Evolutionary conservation across 1,140 invertebrate genomes (phyloP), one percentile per base, ranked within the genome.

Genomic region (Agrypnia vestita): DNA sequence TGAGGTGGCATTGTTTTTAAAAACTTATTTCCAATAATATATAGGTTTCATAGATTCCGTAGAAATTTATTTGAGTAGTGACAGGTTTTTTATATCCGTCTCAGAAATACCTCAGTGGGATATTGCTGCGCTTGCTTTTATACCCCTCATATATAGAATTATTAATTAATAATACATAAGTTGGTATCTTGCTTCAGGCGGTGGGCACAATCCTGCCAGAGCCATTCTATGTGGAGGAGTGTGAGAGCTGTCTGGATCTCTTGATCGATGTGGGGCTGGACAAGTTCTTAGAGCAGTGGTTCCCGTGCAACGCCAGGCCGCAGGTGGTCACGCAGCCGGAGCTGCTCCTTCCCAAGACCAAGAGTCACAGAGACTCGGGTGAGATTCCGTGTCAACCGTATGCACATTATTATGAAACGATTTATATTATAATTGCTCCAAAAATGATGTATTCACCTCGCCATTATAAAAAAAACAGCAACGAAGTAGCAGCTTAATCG

Each of bases 201-300:
- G 86, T 53, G 1, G 81, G 84, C 85, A 43, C 87, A 86, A 78
- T 80, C 0, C 86, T 88, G 0, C 89, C 89, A 0, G 88, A 88
- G 0, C 88, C 89, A 3, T 90, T 89, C 79, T 90, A 89, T 56
- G 87, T 90, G 0, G 89, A 90, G 83, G 89, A 90, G 72, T 90
- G 89, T 76, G 89, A 90, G 81, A 89, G 88, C 80, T 89, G 88
- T 56, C 49, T 90, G 8, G 88, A 89, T 67, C 62, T 89, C 8
- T 79, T 90, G 4, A 88, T 87, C 53, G 88, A 89, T 25, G 87
- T 90, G 0, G 88, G 88, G 0, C 80, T 90, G 9, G 85, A 90
- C 73, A 88, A 87, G 81, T 89, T 89, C 75, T 81, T 90, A 13
- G 83, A 84, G 0, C 84, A 85, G 0, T 89, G 86, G 88, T 85